These are phyloP conservation scores for Troides oblongomaculatus DNA, from an alignment of 2,888 invertebrate species.

Conservation along the genomic window DNA sequence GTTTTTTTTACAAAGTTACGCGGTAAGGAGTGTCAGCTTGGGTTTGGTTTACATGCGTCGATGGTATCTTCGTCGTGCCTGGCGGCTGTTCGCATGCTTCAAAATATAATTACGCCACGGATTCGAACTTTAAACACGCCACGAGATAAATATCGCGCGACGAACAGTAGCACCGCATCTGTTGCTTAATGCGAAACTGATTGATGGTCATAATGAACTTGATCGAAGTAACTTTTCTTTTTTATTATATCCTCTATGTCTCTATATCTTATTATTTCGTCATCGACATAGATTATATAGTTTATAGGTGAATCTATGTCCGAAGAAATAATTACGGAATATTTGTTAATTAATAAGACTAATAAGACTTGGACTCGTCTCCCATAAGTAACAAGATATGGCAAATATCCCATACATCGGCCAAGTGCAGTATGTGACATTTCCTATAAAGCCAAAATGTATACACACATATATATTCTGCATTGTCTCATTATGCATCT, in stretches of 20 bases:
- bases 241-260: no score
- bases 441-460: neutral
- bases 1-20: neutral
- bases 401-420: no score
- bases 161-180: slow-evolving; percentile 19
- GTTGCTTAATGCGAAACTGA: slow-evolving; percentile 23
- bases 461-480: neutral
- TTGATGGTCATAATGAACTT: slow-evolving; percentile 1
- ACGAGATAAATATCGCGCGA: slow-evolving; percentile 38
- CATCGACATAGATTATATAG: no score
- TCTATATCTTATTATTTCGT: no score
- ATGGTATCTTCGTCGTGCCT: slow-evolving; percentile 54
- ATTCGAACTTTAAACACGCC: slow-evolving; percentile 56
- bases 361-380: no score
- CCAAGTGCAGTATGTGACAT: no score
- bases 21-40: neutral
- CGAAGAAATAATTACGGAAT: no score
- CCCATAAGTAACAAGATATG: no score
- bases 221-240: no score
- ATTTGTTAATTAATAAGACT: no score
- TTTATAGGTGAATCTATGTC: no score
- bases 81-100: slow-evolving; percentile 49
- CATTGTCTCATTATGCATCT: neutral
- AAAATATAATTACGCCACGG: slow-evolving; percentile 67
- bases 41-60: slow-evolving; percentile 49